phyloP scores from a whole-genome alignment of 2,113 vertebrate genomes.

The Coregonus clupeaformis region DNA sequence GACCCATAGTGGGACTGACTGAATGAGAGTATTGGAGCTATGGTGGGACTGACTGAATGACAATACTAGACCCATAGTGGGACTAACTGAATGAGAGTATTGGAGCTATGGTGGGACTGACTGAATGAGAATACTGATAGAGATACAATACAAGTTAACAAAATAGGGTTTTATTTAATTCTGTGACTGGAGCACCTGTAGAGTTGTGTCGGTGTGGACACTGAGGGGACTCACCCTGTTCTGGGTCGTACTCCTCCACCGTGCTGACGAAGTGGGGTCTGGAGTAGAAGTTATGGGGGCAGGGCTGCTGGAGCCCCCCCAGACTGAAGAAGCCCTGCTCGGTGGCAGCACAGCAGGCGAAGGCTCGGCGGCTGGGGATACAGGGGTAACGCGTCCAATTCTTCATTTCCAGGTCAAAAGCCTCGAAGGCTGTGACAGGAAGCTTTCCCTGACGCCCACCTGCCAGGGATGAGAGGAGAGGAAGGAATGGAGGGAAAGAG shows the following conservation, averaged over 20 bases:
- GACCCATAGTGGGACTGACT: too few species aligned
- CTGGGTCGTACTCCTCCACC: constrained; percentile 90
- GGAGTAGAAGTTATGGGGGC: constrained; percentile 98
- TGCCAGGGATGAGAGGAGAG: constrained; percentile 41
- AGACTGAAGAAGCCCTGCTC: constrained; percentile 87
- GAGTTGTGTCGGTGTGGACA: neutral
- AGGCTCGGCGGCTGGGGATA: constrained; percentile 92
- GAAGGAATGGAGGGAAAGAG: neutral
- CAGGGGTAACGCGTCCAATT: constrained; percentile 92
- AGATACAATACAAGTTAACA: too few species aligned
- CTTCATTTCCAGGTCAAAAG: constrained; percentile 89
- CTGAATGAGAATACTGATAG: too few species aligned
- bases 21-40: too few species aligned
- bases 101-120: too few species aligned
- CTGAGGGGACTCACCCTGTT: constrained; percentile 79
- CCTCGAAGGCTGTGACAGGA: constrained; percentile 93
- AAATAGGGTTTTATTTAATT: too few species aligned
- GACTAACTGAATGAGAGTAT: too few species aligned
- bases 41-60: too few species aligned
- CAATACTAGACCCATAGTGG: too few species aligned
- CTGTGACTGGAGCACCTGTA: neutral
- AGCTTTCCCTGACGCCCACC: constrained; percentile 96
- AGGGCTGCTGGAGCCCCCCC: constrained; percentile 94
- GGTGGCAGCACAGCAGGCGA: constrained; percentile 84
- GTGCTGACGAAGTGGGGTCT: constrained; percentile 97